Percentiles rank a stretch among this genome's conserved stretches.
Evolutionary conservation across 2,888 invertebrate species (phyloP).

Genomic region (Lepidonotus clava): DNA sequence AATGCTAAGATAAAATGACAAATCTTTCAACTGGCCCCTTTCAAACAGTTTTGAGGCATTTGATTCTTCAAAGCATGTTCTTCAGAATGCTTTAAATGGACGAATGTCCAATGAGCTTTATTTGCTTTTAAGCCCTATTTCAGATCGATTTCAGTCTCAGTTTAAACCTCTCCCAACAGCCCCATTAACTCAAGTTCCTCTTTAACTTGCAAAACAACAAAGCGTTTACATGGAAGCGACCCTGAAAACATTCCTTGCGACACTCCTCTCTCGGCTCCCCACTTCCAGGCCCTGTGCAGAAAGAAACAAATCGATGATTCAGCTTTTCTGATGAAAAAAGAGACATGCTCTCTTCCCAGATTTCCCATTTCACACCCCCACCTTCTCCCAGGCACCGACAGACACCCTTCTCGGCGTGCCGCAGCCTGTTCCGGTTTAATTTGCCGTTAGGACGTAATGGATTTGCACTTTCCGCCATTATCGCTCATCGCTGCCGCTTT

Average conservation of each 20-base stretch:
- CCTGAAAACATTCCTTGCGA: neutral
- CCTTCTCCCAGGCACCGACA: constrained; percentile 19
- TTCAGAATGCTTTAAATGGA: no score
- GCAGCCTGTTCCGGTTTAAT: constrained; percentile 25
- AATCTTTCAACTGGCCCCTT: no score
- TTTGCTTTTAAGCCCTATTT: no score
- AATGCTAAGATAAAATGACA: no score
- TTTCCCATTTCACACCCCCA: constrained; percentile 29
- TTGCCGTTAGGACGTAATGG: constrained; percentile 25
- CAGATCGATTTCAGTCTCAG: no score
- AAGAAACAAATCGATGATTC: constrained; percentile 9
- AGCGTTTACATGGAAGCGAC: neutral
- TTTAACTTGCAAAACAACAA: neutral
- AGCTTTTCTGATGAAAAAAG: constrained; percentile 6
- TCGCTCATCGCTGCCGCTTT: neutral
- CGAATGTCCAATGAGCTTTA: no score
- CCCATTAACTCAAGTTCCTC: neutral
- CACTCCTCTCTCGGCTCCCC: neutral
- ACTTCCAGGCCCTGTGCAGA: neutral
- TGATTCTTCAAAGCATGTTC: no score
- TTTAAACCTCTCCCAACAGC: no score
- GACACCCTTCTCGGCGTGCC: no score
- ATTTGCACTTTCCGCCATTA: constrained; percentile 36
- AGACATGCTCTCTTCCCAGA: neutral
- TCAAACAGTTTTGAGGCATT: no score